Conservation (phyloP, 35 echinoderm and acorn worm species). For the Strongylocentrotus purpuratus region DNA sequence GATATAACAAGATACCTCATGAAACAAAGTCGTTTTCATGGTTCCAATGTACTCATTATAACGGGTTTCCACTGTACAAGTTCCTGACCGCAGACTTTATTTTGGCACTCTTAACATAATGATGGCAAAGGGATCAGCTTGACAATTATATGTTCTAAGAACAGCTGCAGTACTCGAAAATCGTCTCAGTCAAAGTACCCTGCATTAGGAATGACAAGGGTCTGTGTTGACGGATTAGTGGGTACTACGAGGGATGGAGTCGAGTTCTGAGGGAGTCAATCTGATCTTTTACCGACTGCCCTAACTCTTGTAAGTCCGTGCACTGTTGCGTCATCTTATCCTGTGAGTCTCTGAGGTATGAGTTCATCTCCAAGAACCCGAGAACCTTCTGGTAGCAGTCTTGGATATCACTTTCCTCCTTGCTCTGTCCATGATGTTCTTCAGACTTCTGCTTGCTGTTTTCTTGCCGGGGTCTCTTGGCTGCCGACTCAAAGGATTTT, state of each 20-base stretch:
- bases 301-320: slow-evolving; percentile 56
- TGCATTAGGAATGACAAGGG: no score
- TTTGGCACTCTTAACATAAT: no score
- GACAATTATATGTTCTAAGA: no score
- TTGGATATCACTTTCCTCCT: slow-evolving; percentile 38
- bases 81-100: no score
- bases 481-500: not conserved
- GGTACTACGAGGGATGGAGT: slow-evolving; percentile 23
- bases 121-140: no score
- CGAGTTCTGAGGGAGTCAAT: slow-evolving; percentile 54
- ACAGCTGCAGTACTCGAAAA: no score
- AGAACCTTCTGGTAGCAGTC: slow-evolving; percentile 55
- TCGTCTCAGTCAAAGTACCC: no score
- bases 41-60: no score
- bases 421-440: not conserved
- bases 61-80: no score
- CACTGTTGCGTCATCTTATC: slow-evolving; percentile 47
- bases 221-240: no score
- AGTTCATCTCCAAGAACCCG: slow-evolving; percentile 54
- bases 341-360: slow-evolving; percentile 58
- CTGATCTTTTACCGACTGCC: slow-evolving; percentile 54
- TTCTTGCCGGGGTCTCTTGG: slow-evolving; percentile 24
- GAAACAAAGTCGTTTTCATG: no score
- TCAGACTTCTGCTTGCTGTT: not conserved
- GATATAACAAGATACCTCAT: no score